A percentile compares a stretch with the other conserved stretches of the same genome.
phyloP scores from a whole-genome alignment of 2,797 vertebrate genomes.

The Phaenicophaeus curvirostris region DNA sequence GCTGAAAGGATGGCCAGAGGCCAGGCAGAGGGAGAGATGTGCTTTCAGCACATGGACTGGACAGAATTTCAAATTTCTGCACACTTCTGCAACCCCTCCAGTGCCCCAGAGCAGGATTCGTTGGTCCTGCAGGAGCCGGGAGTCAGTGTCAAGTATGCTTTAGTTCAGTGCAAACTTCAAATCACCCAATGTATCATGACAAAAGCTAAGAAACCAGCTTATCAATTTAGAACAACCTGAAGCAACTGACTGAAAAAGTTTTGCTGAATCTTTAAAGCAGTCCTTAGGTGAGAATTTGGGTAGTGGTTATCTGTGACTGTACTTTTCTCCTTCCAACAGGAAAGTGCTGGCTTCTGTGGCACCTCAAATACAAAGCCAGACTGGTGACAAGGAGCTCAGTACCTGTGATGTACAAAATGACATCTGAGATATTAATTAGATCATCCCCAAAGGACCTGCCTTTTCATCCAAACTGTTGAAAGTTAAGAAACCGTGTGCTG shows the following conservation, averaged over 20 bases:
- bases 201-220: constrained; percentile 30
- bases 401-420: background rate
- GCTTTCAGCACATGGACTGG: background rate
- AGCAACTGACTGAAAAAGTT: background rate
- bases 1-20: background rate
- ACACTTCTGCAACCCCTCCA: background rate
- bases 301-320: background rate
- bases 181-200: background rate
- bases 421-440: background rate
- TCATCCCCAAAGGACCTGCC: background rate
- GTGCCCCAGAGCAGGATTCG: background rate
- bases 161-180: background rate
- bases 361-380: background rate
- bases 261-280: background rate
- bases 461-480: background rate
- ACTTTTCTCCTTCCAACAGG: background rate
- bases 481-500: background rate
- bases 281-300: background rate
- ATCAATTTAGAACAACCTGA: background rate
- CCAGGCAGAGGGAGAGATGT: background rate
- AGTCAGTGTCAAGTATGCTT: background rate
- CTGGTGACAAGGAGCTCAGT: background rate
- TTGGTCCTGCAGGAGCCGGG: background rate
- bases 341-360: background rate
- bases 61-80: background rate